phyloP scores from a whole-genome alignment of 2,888 invertebrate genomes.

The Deilephila porcellus region DNA sequence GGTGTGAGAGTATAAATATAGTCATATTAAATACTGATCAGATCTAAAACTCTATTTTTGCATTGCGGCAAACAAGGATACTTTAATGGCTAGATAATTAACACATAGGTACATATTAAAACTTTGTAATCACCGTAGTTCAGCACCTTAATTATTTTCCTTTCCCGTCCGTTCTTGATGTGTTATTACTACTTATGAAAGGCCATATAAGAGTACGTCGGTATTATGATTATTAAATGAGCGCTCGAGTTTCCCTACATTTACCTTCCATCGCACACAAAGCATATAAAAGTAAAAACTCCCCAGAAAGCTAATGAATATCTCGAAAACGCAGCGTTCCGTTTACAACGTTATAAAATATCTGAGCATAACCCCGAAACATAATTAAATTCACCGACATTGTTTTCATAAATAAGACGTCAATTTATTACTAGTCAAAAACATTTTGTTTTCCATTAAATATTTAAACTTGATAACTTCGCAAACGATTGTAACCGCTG shows the following conservation, averaged over 20 bases:
- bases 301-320: not conserved
- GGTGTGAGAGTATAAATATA: too few relatives aligned
- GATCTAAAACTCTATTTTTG: too few relatives aligned
- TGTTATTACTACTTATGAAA: not conserved
- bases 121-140: too few relatives aligned
- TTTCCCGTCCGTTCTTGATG: not conserved
- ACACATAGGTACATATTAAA: too few relatives aligned
- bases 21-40: too few relatives aligned
- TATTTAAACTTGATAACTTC: constrained; percentile 53
- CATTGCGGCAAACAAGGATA: too few relatives aligned
- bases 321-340: not conserved
- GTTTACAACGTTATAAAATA: constrained; percentile 15
- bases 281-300: constrained; percentile 5
- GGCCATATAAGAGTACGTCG: not conserved
- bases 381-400: constrained; percentile 1
- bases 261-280: not conserved
- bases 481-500: constrained; percentile 54
- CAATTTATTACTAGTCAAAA: constrained; percentile 35
- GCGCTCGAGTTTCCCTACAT: not conserved
- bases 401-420: constrained; percentile 22
- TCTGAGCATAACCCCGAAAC: constrained; percentile 14
- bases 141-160: not conserved
- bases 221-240: not conserved
- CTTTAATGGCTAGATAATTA: too few relatives aligned
- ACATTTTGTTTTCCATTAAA: constrained; percentile 44